Evolutionary conservation across 2,888 invertebrate genomes (phyloP).

Genomic region (Scaptomyza polygonia): DNA sequence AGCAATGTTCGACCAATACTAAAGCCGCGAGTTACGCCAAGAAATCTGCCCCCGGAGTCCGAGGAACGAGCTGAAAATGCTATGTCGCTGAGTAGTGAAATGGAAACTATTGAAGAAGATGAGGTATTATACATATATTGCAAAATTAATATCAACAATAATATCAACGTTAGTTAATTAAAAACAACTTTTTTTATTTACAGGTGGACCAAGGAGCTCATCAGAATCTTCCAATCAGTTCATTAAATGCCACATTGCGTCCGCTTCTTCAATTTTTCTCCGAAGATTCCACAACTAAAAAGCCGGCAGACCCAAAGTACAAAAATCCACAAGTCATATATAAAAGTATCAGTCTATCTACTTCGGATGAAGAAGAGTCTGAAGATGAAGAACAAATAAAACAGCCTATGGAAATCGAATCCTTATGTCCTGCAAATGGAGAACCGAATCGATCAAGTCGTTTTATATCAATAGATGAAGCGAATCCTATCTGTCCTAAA

Average conservation of each 20-base stretch:
- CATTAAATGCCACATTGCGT: conserved; percentile 23
- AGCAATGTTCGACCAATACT: neutral
- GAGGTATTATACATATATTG: conserved; percentile 27
- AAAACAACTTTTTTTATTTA: neutral
- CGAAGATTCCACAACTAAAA: conserved; percentile 22
- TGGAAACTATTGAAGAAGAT: conserved; percentile 1
- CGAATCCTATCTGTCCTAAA: neutral
- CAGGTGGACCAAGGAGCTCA: conserved; percentile 8
- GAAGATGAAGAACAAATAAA: conserved; percentile 1
- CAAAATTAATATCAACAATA: neutral
- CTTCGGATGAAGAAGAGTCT: conserved; percentile 32
- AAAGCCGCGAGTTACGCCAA: neutral
- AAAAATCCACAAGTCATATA: conserved; percentile 6
- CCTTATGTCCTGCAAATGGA: neutral
- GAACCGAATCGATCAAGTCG: neutral
- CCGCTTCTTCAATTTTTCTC: conserved; percentile 36
- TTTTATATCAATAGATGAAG: neutral
- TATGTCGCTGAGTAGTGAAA: conserved; percentile 5
- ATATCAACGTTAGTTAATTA: no score
- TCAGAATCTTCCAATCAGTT: conserved; percentile 6
- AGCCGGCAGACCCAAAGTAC: neutral
- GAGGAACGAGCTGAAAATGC: conserved; percentile 6
- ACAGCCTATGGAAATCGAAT: neutral
- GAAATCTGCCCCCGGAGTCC: neutral
- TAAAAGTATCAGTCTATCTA: conserved; percentile 31